phyloP scores from a whole-genome alignment of 2,888 invertebrate genomes.

The Agonopterix alstromeriana region DNA sequence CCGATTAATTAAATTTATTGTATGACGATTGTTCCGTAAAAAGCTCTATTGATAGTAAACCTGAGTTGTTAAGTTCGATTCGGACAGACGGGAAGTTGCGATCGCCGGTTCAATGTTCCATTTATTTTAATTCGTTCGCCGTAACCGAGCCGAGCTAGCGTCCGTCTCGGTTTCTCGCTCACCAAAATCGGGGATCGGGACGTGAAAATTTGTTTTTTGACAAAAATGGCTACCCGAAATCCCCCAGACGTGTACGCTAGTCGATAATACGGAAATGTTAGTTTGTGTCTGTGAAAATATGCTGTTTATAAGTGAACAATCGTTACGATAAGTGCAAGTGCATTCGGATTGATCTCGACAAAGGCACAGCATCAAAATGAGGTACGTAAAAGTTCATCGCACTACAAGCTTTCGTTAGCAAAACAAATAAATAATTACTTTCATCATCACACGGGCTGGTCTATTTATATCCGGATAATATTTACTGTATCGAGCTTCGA shows the following conservation, averaged over 20 bases:
- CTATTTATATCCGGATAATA: slow-evolving; percentile 52
- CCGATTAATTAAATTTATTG: no score
- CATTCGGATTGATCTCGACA: slow-evolving; percentile 68
- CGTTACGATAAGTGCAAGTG: slow-evolving; percentile 70
- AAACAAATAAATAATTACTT: slow-evolving; percentile 70
- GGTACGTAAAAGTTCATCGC: slow-evolving; percentile 67
- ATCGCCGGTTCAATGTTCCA: slow-evolving; percentile 45
- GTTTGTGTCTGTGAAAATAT: slow-evolving; percentile 62
- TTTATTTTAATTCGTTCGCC: slow-evolving; percentile 47
- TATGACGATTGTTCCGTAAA: slow-evolving; percentile 8
- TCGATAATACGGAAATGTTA: slow-evolving; percentile 57
- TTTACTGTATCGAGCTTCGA: slow-evolving; percentile 41
- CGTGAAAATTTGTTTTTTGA: slow-evolving; percentile 55
- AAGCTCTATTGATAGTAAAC: slow-evolving; percentile 15
- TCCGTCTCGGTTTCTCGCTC: slow-evolving; percentile 50
- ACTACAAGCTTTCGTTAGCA: slow-evolving; percentile 60
- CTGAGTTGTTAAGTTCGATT: slow-evolving; percentile 10
- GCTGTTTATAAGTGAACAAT: slow-evolving; percentile 71
- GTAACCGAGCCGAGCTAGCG: slow-evolving; percentile 40
- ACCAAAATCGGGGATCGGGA: slow-evolving; percentile 59
- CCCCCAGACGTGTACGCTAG: slow-evolving; percentile 47
- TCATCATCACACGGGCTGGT: slow-evolving; percentile 42
- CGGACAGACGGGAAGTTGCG: slow-evolving; percentile 14
- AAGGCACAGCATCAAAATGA: slow-evolving; percentile 69
- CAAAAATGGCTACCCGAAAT: slow-evolving; percentile 69